Evolutionary conservation across 2,888 invertebrate species (phyloP).

Genomic region (Gryllus longicercus): DNA sequence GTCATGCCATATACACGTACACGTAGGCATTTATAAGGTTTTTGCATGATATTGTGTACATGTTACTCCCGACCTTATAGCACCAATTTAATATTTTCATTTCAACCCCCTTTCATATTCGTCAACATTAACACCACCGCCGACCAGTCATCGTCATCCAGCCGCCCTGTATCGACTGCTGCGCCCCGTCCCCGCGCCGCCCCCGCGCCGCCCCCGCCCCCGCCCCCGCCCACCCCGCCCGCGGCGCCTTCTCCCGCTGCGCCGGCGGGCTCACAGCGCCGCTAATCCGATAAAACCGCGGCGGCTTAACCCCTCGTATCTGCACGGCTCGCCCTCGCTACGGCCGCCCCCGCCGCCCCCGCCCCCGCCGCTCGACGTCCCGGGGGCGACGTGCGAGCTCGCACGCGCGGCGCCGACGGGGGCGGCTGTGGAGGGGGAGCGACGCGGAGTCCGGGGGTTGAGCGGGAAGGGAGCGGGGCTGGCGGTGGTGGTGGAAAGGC

Average conservation of each 20-base stretch:
- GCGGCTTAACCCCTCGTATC: neutral
- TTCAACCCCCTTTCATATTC: too few relatives aligned
- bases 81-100: too few relatives aligned
- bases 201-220: neutral
- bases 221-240: neutral
- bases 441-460: neutral
- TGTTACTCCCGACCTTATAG: too few relatives aligned
- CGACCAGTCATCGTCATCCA: too few relatives aligned
- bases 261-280: neutral
- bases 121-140: too few relatives aligned
- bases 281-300: conserved; percentile 1
- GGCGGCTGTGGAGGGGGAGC: neutral
- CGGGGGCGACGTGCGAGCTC: neutral
- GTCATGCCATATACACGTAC: too few relatives aligned
- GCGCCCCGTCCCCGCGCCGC: too few relatives aligned
- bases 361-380: neutral
- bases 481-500: neutral
- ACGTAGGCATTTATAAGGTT: too few relatives aligned
- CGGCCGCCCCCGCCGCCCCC: neutral
- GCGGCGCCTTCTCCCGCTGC: neutral
- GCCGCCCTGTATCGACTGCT: too few relatives aligned
- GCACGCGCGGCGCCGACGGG: neutral
- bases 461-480: neutral
- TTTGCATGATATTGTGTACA: too few relatives aligned
- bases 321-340: neutral